These are phyloP conservation scores for Drosophila nannoptera DNA, from an alignment of 1,140 invertebrate species.

Conservation along the genomic window DNA sequence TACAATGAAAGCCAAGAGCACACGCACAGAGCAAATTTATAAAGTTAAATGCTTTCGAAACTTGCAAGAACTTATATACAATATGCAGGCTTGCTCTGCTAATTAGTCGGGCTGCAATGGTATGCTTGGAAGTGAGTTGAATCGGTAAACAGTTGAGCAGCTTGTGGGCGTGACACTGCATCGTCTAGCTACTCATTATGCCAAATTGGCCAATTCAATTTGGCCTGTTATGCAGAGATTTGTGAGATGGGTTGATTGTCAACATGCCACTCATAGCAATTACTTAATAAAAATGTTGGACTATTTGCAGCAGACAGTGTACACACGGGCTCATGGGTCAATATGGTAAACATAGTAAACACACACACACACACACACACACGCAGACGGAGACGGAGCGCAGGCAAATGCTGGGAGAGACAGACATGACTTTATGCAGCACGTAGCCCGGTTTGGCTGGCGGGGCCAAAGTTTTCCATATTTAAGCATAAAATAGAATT, in stretches of 20 bases:
- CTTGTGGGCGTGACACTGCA: background rate
- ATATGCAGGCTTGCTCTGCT: background rate
- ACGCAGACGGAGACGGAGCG: background rate
- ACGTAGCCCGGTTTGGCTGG: conserved; percentile 9
- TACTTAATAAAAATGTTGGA: conserved; percentile 64
- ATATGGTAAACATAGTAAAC: conserved; percentile 22
- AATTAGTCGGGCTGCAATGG: conserved; percentile 12
- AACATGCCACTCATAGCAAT: conserved; percentile 44
- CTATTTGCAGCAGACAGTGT: conserved; percentile 34
- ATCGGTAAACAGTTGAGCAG: conserved; percentile 15
- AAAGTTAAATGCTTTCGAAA: no score
- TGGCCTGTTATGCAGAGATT: conserved; percentile 17
- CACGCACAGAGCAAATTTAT: background rate
- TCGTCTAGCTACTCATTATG: conserved; percentile 40
- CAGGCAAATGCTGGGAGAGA: background rate
- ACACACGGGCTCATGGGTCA: conserved; percentile 35
- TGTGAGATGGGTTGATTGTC: background rate
- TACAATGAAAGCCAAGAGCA: conserved; percentile 47
- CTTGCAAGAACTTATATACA: background rate
- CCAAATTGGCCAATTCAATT: conserved; percentile 51
- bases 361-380: conserved; percentile 11
- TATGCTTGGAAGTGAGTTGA: background rate
- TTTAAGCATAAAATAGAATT: conserved; percentile 57
- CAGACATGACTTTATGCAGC: conserved; percentile 1
- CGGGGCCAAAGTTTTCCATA: conserved; percentile 54